Evolutionary conservation across 2,888 invertebrate genomes (phyloP).

Genomic region (Orthosia gothica): DNA sequence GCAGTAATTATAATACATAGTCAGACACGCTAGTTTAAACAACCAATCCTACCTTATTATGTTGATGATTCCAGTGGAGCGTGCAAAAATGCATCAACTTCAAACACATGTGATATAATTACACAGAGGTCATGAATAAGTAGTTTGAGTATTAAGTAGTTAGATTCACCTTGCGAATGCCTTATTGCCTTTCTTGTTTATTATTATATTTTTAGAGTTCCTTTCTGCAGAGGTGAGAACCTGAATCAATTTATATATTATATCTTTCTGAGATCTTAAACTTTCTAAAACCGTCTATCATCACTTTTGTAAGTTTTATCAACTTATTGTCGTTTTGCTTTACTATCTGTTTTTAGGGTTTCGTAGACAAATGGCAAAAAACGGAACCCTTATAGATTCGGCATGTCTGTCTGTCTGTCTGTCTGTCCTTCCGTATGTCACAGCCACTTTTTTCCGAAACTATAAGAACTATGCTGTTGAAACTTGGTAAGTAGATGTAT

Average conservation of each 20-base stretch:
- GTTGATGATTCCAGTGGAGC: constrained; percentile 56
- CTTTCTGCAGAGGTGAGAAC: neutral
- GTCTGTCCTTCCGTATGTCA: too few species aligned
- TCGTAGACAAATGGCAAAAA: too few species aligned
- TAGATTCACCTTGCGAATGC: constrained; percentile 58
- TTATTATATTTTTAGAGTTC: constrained; percentile 34
- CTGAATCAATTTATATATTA: neutral
- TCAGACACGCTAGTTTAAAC: constrained; percentile 37
- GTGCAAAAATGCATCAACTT: constrained; percentile 63
- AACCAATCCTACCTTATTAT: constrained; percentile 22
- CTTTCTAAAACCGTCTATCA: neutral
- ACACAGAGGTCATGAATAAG: constrained; percentile 61
- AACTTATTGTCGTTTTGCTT: neutral
- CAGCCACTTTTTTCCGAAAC: too few species aligned
- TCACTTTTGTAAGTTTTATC: neutral
- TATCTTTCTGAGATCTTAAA: neutral
- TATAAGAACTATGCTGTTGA: too few species aligned
- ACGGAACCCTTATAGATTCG: too few species aligned
- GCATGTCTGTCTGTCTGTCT: too few species aligned
- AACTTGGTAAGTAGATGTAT: too few species aligned
- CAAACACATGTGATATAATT: constrained; percentile 55
- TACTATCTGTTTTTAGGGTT: neutral
- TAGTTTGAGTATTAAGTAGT: constrained; percentile 32
- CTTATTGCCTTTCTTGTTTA: constrained; percentile 46
- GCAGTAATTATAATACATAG: constrained; percentile 50